Conservation (phyloP, 2,888 invertebrate species). For the Athetis lepigone region DNA sequence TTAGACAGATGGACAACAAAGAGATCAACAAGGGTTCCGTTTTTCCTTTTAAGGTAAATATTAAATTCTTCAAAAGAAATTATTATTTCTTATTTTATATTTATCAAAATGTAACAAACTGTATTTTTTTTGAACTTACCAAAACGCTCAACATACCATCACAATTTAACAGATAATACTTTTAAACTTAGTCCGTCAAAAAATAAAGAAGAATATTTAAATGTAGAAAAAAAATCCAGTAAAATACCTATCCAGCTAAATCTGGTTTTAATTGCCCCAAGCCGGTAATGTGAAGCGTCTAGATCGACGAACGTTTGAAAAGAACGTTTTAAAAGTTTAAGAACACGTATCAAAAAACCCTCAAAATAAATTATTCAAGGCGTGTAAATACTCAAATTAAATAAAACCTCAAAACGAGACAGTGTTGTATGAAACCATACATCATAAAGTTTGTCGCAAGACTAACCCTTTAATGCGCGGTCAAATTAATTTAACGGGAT, state of each 20-base stretch:
- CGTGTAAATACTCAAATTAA: conserved; percentile 20
- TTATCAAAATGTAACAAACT: too few relatives aligned
- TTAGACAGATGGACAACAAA: too few relatives aligned
- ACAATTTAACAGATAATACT: conserved; percentile 9
- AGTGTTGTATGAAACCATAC: conserved; percentile 32
- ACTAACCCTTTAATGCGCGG: conserved; percentile 38
- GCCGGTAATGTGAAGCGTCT: conserved; percentile 54
- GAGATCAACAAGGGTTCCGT: too few relatives aligned
- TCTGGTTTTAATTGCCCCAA: conserved; percentile 59
- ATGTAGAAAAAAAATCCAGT: conserved; percentile 25
- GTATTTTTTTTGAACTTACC: too few relatives aligned
- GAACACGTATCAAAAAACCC: too few relatives aligned
- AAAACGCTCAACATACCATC: conserved; percentile 13
- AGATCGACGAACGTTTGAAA: conserved; percentile 48
- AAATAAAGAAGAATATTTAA: conserved; percentile 11
- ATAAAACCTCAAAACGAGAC: conserved; percentile 26
- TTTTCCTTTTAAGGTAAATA: too few relatives aligned
- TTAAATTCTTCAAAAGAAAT: too few relatives aligned
- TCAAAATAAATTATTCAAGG: neutral
- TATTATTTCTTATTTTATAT: too few relatives aligned
- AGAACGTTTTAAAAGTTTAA: too few relatives aligned
- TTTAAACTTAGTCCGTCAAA: conserved; percentile 14
- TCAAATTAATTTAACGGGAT: conserved; percentile 47
- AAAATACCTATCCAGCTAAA: conserved; percentile 49
- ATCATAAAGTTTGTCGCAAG: conserved; percentile 22